Evolutionary conservation across 2,113 vertebrate species (phyloP).

Genomic region (Mormyrus iriodes): DNA sequence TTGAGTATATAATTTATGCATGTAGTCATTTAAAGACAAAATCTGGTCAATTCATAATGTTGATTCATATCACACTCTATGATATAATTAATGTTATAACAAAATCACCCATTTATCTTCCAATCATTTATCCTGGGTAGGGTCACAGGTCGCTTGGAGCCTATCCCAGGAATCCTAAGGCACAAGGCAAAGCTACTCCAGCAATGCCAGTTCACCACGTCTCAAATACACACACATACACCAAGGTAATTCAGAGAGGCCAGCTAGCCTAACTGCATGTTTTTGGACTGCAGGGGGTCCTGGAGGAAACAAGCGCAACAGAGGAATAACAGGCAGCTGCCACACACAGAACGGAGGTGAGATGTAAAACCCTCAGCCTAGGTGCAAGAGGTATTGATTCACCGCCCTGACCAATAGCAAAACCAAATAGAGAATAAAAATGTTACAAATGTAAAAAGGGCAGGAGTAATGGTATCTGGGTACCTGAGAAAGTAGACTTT

Average conservation of each 20-base stretch:
- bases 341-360: neutral
- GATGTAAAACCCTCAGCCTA: neutral
- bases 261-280: neutral
- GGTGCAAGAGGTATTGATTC: neutral
- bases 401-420: neutral
- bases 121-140: neutral
- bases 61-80: neutral
- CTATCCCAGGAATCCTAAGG: neutral
- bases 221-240: neutral
- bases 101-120: neutral
- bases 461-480: neutral
- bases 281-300: neutral
- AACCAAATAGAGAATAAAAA: neutral
- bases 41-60: neutral
- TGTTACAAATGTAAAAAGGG: neutral
- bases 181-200: neutral
- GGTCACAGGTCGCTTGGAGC: neutral
- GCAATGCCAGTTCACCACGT: neutral
- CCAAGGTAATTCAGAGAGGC: neutral
- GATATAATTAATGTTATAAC: neutral
- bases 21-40: neutral
- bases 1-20: neutral
- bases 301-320: neutral
- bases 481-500: conserved; percentile 54
- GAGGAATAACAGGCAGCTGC: neutral